These are phyloP conservation scores for Xylocopa sonorina DNA, from an alignment of 1,140 invertebrate genomes.

Conservation along the genomic window DNA sequence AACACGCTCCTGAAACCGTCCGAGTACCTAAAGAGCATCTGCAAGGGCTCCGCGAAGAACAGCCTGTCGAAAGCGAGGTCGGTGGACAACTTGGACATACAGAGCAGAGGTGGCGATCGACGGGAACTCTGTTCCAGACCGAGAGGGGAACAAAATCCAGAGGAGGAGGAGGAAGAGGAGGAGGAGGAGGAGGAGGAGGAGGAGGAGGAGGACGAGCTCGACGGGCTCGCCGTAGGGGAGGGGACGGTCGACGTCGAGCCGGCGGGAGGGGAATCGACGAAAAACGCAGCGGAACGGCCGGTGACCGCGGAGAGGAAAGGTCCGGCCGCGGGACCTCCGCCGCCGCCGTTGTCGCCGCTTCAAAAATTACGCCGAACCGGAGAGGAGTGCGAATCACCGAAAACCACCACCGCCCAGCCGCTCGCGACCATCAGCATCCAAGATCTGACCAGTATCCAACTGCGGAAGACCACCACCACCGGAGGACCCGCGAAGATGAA, in stretches of 20 bases:
- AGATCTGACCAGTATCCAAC: slow-evolving; percentile 91
- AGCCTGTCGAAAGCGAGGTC: slow-evolving; percentile 80
- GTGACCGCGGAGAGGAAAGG: slow-evolving; percentile 63
- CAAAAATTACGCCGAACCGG: slow-evolving; percentile 74
- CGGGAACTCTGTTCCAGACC: slow-evolving; percentile 18
- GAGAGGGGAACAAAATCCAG: slow-evolving; percentile 32
- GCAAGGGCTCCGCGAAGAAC: slow-evolving; percentile 79
- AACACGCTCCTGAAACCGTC: slow-evolving; percentile 94
- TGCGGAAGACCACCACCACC: slow-evolving; percentile 87
- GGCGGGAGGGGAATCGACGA: slow-evolving; percentile 16
- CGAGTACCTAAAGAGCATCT: slow-evolving; percentile 93
- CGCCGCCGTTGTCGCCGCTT: slow-evolving; percentile 83
- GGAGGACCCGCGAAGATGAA: slow-evolving; percentile 87
- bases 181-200: slow-evolving; percentile 45
- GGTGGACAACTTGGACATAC: slow-evolving; percentile 80
- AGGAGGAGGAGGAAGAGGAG: slow-evolving; percentile 45
- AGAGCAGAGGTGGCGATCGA: slow-evolving; percentile 55
- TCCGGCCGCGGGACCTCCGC: slow-evolving; percentile 79
- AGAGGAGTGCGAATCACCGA: slow-evolving; percentile 73
- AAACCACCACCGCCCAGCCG: slow-evolving; percentile 85
- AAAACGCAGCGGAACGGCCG: background rate
- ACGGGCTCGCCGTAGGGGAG: no score
- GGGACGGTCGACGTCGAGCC: slow-evolving; percentile 31
- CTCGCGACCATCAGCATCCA: slow-evolving; percentile 92
- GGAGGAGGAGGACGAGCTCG: slow-evolving; percentile 58